These are phyloP conservation scores for Junonia oenone DNA, from an alignment of 2,888 invertebrate genomes.

Conservation along the genomic window DNA sequence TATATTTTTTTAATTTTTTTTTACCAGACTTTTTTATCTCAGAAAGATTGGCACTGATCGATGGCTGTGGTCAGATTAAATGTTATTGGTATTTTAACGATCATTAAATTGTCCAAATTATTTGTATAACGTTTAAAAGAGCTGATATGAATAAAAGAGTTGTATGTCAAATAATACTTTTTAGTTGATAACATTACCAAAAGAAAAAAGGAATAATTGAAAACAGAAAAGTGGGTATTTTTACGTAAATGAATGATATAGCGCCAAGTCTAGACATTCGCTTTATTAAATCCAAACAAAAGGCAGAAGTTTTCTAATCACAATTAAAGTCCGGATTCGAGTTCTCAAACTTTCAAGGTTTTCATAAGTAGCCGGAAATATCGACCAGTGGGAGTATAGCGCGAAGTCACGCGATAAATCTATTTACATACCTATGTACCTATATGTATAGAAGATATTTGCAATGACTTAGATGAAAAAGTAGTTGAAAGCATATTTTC, in stretches of 20 bases:
- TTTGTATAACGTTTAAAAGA: too few species aligned
- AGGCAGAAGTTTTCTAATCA: conserved; percentile 32
- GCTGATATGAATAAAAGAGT: too few species aligned
- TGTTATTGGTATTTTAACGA: background rate
- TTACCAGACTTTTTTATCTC: conserved; percentile 4
- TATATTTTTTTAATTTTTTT: conserved; percentile 17
- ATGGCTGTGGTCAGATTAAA: background rate
- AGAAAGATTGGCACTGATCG: background rate
- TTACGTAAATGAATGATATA: background rate
- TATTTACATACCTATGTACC: too few species aligned
- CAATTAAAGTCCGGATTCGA: conserved; percentile 22
- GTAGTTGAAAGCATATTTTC: too few species aligned
- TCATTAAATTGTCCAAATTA: background rate
- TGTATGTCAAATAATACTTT: too few species aligned
- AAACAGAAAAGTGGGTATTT: too few species aligned
- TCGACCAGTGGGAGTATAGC: background rate
- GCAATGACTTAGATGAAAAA: too few species aligned
- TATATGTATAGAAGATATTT: too few species aligned
- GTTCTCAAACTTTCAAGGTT: conserved; percentile 25
- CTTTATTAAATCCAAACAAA: conserved; percentile 30
- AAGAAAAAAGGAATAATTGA: too few species aligned
- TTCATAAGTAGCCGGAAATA: background rate
- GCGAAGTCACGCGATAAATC: background rate
- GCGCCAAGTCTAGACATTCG: background rate
- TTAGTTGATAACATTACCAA: too few species aligned